phyloP scores from a whole-genome alignment of 2,888 invertebrate species.

The Danaus chrysippus region DNA sequence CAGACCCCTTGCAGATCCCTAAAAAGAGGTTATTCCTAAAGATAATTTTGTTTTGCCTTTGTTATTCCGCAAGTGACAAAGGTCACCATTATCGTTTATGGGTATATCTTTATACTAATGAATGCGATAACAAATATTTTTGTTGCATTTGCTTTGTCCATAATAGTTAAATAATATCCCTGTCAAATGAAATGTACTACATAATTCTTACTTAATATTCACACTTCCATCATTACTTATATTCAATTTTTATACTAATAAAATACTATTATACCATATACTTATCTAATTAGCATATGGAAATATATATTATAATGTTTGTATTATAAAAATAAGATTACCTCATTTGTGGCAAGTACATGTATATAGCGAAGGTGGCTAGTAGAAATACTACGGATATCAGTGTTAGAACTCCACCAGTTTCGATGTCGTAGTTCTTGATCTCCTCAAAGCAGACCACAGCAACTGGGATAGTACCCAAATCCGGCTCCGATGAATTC shows the following conservation, averaged over 20 bases:
- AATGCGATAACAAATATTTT: too few relatives aligned
- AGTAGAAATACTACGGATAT: conserved; percentile 80
- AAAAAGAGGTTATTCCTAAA: conserved; percentile 32
- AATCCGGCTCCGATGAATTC: conserved; percentile 37
- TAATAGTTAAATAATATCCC: background rate
- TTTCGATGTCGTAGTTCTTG: conserved; percentile 57
- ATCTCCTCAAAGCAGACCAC: conserved; percentile 85
- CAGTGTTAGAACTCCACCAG: conserved; percentile 64
- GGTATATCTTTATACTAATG: too few relatives aligned
- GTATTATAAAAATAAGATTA: conserved; percentile 41
- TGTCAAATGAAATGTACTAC: background rate
- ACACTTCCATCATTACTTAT: too few relatives aligned
- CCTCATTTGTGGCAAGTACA: conserved; percentile 80
- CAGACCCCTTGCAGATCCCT: conserved; percentile 82
- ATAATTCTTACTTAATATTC: too few relatives aligned
- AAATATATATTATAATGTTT: too few relatives aligned
- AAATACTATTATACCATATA: too few relatives aligned
- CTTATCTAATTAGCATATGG: too few relatives aligned
- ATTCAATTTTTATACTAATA: too few relatives aligned
- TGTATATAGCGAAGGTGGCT: conserved; percentile 80
- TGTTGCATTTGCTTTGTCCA: background rate
- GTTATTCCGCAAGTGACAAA: too few relatives aligned
- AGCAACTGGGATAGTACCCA: conserved; percentile 52
- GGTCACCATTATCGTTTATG: too few relatives aligned
- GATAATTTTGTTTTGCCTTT: too few relatives aligned